Base-by-base conservation (phyloP, 2,888 invertebrate genomes). In the Epistrophe eligans region DNA sequence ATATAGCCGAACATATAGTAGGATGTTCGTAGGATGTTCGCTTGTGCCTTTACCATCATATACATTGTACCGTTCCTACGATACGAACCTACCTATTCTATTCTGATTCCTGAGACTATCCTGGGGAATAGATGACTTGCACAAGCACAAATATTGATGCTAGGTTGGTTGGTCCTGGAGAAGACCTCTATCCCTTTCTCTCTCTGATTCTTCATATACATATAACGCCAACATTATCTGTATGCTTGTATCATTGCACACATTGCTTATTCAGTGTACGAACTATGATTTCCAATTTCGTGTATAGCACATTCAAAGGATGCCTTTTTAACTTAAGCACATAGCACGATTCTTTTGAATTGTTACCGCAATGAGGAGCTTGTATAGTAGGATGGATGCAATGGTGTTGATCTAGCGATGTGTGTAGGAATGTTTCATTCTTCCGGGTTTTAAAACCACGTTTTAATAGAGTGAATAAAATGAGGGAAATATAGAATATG, bases 341-440 rank as follows among this genome's bases (percentile, higher is more conserved):
- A 85, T 77, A 77, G 73, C 85, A 81, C 73, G 82, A 82, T 85
- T 85, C 77, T 77, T 81, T 84, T 77, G 82, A 81, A 85, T 82
- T 72, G 82, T 64, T 48, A 67, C 81, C 81, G 81, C 84, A 84
- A 70, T 55, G 67, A 74, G 48, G 60, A 32, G 15, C 35, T 9
- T 45, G 19, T 71, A n/a, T n/a, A 57, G 32, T 24, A 24, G 24
- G 24, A 24, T 24, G 24, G 15, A 45, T n/a, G n/a, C n/a, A n/a
- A n/a, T 11, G 35, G 35, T 52, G 17, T 38, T 32, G 28, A 52
- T 45, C 70, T 24, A 52, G 52, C 38, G 52, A 19, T 28, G 28
- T 57, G 60, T 64, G 40, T 45, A 80, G 58, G 50, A 74, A 57
- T 52, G 52, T 28, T 45, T 64, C 43, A 10, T 71, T 35, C 72